Evolutionary conservation across 2,797 vertebrate genomes (phyloP).

Genomic region (Carapus acus): DNA sequence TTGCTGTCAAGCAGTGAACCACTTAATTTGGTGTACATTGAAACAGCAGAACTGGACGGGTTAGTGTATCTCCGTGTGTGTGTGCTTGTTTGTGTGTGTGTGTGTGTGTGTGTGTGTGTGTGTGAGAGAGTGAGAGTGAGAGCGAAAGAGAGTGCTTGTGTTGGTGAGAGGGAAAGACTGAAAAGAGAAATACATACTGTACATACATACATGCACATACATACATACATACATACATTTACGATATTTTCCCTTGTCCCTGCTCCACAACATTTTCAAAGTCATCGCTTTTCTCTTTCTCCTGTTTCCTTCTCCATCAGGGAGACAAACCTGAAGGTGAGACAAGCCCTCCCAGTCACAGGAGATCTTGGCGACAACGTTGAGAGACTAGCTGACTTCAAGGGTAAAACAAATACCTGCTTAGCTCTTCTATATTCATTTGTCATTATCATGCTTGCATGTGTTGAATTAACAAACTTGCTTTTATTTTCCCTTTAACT

Average conservation of each 20-base stretch:
- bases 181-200: no score
- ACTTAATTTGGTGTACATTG: conserved; percentile 85
- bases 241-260: neutral
- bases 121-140: no score
- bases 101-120: neutral
- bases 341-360: conserved; percentile 83
- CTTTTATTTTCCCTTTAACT: neutral
- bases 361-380: conserved; percentile 81
- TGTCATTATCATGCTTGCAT: no score
- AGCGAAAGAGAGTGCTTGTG: no score
- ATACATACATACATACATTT: no score
- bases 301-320: conserved; percentile 55
- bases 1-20: conserved; percentile 94
- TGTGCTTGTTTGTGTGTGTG: conserved; percentile 1
- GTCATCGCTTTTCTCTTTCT: neutral
- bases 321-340: conserved; percentile 96
- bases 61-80: conserved; percentile 58
- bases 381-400: conserved; percentile 79
- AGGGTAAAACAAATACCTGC: conserved; percentile 78
- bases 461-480: neutral
- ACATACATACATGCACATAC: no score
- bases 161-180: no score
- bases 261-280: neutral
- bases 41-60: conserved; percentile 94
- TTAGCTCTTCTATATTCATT: no score